Evolutionary conservation across 2,113 vertebrate genomes (phyloP).

Genomic region (Erinaceus europaeus): DNA sequence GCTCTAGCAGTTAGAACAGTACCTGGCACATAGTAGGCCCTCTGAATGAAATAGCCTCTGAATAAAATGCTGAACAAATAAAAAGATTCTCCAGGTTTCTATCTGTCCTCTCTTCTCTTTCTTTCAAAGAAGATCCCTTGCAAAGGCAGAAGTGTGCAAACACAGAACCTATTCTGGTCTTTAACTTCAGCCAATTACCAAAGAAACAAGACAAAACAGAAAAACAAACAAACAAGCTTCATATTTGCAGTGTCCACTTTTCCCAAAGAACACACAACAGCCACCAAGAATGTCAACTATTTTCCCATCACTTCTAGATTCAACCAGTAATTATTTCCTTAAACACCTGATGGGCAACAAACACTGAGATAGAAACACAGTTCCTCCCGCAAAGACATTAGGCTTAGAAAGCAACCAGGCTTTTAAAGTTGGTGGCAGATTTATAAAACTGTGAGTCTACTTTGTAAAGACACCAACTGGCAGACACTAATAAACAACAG

Average conservation of each 20-base stretch:
- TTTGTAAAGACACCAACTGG: neutral
- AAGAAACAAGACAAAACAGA: too few relatives aligned
- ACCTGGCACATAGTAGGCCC: neutral
- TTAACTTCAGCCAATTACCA: too few relatives aligned
- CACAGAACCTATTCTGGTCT: too few relatives aligned
- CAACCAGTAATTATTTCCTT: too few relatives aligned
- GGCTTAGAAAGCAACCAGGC: neutral
- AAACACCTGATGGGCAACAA: too few relatives aligned
- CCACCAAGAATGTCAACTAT: too few relatives aligned
- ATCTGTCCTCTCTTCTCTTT: neutral
- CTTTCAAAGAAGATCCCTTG: neutral
- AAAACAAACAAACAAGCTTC: too few relatives aligned
- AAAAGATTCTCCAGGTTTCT: neutral
- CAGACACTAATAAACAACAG: neutral
- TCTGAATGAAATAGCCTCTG: too few relatives aligned
- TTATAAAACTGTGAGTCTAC: neutral
- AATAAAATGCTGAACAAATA: neutral
- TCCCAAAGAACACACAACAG: too few relatives aligned
- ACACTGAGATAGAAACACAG: neutral
- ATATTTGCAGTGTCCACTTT: too few relatives aligned
- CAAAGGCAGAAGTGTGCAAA: neutral
- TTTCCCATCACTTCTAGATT: too few relatives aligned
- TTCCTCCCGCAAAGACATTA: neutral
- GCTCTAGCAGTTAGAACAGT: neutral
- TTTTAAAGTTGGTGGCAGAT: neutral